Conservation (phyloP, 37 sponge, comb jelly and placozoan genomes). For the Amphimedon queenslandica region DNA sequence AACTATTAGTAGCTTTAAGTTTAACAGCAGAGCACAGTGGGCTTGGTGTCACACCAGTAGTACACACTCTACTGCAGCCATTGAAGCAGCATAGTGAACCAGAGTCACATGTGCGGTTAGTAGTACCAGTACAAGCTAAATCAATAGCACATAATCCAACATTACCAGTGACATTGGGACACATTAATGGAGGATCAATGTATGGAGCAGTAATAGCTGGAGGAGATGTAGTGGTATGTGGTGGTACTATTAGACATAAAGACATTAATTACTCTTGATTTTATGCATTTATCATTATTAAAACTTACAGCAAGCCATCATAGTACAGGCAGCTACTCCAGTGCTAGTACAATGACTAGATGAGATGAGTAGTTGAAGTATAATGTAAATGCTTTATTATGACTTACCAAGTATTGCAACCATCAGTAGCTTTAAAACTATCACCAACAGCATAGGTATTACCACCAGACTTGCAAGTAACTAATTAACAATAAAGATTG, state of each 20-base stretch:
- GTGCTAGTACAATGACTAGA: too few species aligned
- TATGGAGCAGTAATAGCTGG: neutral
- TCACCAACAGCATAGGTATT: too few species aligned
- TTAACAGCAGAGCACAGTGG: constrained; percentile 8
- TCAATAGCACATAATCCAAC: constrained; percentile 23
- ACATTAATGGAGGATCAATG: neutral
- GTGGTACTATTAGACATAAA: neutral
- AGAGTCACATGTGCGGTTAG: neutral
- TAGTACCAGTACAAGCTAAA: constrained; percentile 3
- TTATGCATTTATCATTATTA: neutral
- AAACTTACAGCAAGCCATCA: too few species aligned
- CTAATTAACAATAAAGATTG: too few species aligned
- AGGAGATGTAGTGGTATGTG: neutral
- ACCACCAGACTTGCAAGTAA: too few species aligned
- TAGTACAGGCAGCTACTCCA: too few species aligned
- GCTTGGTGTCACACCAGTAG: constrained; percentile 2
- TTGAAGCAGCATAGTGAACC: constrained; percentile 60
- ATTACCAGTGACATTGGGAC: neutral
- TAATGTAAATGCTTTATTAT: too few species aligned
- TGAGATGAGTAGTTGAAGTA: too few species aligned
- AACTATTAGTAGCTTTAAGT: neutral
- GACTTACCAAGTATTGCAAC: too few species aligned
- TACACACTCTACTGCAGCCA: constrained; percentile 59
- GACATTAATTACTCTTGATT: neutral
- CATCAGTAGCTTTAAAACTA: too few species aligned